A percentile compares a stretch with the other conserved stretches of the same genome.
phyloP scores from a whole-genome alignment of 1,140 invertebrate genomes.

The Brachystomella parvula region DNA sequence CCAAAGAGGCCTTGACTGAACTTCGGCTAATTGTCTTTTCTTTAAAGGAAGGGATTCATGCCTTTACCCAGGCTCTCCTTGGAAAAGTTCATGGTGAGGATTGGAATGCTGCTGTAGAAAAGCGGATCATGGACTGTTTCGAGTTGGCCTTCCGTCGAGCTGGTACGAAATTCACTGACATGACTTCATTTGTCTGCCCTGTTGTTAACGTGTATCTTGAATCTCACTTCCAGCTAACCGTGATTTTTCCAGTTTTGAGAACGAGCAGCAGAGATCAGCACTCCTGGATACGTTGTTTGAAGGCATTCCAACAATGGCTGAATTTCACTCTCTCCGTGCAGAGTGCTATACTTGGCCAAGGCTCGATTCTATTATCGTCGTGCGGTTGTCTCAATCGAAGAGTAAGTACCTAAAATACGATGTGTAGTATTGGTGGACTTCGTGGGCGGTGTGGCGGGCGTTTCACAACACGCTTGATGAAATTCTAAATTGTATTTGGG shows the following conservation, averaged over 20 bases:
- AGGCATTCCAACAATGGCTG: neutral
- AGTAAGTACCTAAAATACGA: too few relatives aligned
- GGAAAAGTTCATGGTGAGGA: neutral
- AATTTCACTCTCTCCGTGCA: slow-evolving; percentile 1
- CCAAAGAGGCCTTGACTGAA: neutral
- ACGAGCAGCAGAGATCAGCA: neutral
- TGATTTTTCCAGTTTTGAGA: neutral
- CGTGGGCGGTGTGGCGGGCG: too few relatives aligned
- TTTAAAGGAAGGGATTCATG: neutral
- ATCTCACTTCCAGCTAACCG: neutral
- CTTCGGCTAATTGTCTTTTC: neutral
- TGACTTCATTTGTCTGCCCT: neutral
- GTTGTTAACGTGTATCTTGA: neutral
- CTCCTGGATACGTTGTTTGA: neutral
- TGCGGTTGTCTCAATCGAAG: slow-evolving; percentile 1
- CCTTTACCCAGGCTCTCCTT: neutral
- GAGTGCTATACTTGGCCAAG: slow-evolving; percentile 2
- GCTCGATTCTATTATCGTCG: slow-evolving; percentile 6
- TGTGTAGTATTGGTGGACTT: too few relatives aligned
- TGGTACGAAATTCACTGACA: neutral
- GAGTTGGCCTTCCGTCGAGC: neutral
- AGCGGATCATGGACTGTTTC: neutral
- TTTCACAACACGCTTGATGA: too few relatives aligned
- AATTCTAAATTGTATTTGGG: too few relatives aligned
- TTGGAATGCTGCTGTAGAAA: neutral